Percentiles rank a stretch among this genome's conserved stretches.
Conservation (phyloP, 2,888 invertebrate genomes). For the Ctena decussata region DNA sequence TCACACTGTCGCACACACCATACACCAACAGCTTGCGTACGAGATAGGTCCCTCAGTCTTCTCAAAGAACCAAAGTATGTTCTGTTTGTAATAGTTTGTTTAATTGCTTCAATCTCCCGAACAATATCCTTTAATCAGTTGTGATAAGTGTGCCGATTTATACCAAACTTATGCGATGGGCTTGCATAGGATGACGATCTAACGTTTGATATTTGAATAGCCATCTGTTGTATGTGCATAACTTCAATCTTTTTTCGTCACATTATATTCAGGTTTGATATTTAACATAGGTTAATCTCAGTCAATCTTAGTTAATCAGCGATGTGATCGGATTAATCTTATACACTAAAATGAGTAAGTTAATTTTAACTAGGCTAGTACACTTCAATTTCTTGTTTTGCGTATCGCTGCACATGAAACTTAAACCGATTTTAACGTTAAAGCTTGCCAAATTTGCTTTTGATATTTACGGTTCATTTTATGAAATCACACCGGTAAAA, state of each 20-base stretch:
- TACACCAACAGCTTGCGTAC: background rate
- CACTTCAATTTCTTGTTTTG: background rate
- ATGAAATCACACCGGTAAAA: too few species aligned
- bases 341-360: background rate
- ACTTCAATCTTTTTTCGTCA: too few species aligned
- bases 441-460: too few species aligned
- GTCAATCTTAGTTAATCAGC: background rate
- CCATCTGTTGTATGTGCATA: background rate
- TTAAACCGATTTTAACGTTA: too few species aligned
- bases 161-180: background rate
- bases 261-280: background rate
- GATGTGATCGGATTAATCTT: conserved; percentile 7
- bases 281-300: background rate
- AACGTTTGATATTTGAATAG: background rate
- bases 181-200: background rate
- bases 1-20: background rate
- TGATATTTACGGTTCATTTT: too few species aligned
- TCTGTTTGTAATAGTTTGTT: background rate
- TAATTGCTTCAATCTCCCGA: background rate
- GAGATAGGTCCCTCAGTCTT: background rate
- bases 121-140: background rate
- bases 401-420: background rate
- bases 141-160: background rate
- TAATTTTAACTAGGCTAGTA: background rate
- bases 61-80: background rate